phyloP scores from a whole-genome alignment of 2,797 vertebrate species.

The Vireo griseus region DNA sequence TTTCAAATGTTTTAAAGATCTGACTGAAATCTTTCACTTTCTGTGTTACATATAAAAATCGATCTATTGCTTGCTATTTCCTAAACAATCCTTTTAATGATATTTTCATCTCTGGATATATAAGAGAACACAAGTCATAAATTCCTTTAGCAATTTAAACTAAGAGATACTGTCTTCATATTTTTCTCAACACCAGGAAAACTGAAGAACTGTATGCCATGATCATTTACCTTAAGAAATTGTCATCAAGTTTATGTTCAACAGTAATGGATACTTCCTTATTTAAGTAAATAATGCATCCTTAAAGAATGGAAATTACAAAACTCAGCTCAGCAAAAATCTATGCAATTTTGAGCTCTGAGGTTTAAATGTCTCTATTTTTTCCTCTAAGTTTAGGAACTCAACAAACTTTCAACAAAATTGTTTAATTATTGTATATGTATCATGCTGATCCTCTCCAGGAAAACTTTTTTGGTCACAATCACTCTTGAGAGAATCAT shows the following conservation, averaged over 20 bases:
- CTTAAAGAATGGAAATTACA: not conserved
- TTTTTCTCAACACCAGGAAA: not conserved
- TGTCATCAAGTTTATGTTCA: not conserved
- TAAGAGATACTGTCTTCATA: not conserved
- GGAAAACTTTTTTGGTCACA: not conserved
- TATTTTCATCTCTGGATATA: not conserved
- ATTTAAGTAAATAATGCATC: not conserved
- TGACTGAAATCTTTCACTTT: not conserved
- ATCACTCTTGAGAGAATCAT: not conserved
- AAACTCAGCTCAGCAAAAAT: not conserved
- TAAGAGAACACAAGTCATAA: not conserved
- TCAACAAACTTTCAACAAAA: not conserved
- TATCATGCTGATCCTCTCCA: not conserved
- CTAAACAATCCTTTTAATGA: not conserved
- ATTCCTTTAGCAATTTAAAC: not conserved
- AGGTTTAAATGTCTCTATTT: not conserved
- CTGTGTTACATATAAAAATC: not conserved
- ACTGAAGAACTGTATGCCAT: not conserved
- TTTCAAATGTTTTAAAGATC: not conserved
- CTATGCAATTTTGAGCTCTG: not conserved
- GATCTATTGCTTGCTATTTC: not conserved
- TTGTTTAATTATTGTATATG: not conserved
- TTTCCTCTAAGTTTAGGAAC: not conserved
- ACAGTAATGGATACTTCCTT: not conserved
- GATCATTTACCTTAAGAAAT: not conserved